Evolutionary conservation across 1,140 invertebrate genomes (phyloP).

Genomic region (Phymorhynchus buccinoides): DNA sequence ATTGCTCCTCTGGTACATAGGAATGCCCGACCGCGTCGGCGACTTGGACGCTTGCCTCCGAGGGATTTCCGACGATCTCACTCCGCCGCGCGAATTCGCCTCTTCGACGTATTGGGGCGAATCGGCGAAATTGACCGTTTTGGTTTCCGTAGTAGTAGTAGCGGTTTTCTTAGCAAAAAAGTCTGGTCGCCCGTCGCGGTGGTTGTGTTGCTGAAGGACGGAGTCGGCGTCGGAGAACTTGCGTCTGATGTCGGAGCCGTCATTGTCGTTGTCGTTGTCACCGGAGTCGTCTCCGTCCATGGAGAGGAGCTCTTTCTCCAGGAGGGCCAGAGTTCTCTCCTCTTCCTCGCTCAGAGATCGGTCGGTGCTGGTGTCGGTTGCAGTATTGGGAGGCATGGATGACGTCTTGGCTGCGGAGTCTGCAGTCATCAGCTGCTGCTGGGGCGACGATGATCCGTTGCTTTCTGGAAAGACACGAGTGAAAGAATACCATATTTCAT

Average conservation of each 20-base stretch:
- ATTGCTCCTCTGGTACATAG: conserved; percentile 2
- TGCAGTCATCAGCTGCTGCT: no score
- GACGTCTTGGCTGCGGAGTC: not conserved
- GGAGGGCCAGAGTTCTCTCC: conserved; percentile 13
- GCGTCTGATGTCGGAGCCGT: not conserved
- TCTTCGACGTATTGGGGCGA: not conserved
- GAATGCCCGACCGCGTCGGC: not conserved
- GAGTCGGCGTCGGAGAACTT: not conserved
- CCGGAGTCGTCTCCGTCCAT: not conserved
- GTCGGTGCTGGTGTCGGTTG: not conserved
- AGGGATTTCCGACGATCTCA: not conserved
- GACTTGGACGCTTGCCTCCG: conserved; percentile 1
- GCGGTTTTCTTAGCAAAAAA: no score
- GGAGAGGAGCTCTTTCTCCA: conserved; percentile 1
- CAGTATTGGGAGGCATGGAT: not conserved
- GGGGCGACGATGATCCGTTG: no score
- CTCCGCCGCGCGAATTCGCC: not conserved
- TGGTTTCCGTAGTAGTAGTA: not conserved
- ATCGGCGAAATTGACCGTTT: not conserved
- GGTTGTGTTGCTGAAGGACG: not conserved
- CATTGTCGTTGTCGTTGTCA: not conserved
- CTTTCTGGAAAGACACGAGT: no score
- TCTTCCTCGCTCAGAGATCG: conserved; percentile 25
- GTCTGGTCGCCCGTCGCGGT: not conserved
- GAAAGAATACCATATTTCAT: no score